phyloP scores from a whole-genome alignment of 2,113 vertebrate genomes.

The Dasyornis broadbenti region DNA sequence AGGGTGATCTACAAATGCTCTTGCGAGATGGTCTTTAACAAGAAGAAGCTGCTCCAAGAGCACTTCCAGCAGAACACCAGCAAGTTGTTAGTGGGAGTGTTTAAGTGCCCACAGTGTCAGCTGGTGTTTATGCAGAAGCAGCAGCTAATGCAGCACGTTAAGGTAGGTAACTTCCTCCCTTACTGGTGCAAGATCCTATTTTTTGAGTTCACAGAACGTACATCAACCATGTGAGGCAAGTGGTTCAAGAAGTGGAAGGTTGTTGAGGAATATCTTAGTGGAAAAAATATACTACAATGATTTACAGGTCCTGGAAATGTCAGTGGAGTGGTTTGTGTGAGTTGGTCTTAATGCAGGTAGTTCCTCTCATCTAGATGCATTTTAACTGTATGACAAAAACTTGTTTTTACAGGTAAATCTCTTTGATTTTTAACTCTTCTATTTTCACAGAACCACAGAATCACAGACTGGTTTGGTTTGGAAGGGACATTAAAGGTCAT shows the following conservation, averaged over 20 bases:
- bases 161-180: conserved; percentile 73
- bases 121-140: conserved; percentile 90
- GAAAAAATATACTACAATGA: neutral
- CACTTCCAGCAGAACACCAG: conserved; percentile 90
- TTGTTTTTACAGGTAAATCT: neutral
- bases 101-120: conserved; percentile 93
- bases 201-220: neutral
- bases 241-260: neutral
- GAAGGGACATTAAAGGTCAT: neutral
- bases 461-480: neutral
- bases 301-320: neutral
- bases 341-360: neutral
- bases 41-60: conserved; percentile 87
- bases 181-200: neutral
- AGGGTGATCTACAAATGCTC: conserved; percentile 96
- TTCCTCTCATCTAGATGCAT: neutral
- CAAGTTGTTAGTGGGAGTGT: conserved; percentile 82
- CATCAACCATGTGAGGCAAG: neutral
- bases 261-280: neutral
- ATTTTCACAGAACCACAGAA: neutral
- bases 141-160: conserved; percentile 89
- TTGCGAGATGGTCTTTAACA: conserved; percentile 92
- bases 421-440: neutral
- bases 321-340: neutral
- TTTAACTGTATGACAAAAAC: neutral